Evolutionary conservation across 2,113 vertebrate genomes (phyloP).

Genomic region (Protobothrops flavoviridis): DNA sequence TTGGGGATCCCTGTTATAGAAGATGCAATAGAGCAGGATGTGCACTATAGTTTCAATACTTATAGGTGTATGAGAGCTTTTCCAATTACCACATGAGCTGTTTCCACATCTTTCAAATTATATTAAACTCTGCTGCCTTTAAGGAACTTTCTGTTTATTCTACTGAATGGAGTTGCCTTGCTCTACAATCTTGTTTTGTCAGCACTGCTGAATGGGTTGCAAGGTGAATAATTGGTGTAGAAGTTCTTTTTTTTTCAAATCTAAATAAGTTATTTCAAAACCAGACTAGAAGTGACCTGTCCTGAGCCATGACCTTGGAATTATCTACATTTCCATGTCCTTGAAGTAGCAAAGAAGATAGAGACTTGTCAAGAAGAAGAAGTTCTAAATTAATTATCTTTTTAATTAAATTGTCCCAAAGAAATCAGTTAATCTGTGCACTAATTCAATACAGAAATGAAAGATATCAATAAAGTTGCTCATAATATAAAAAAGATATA

Average conservation of each 20-base stretch:
- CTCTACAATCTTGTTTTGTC: background rate
- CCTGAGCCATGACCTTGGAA: background rate
- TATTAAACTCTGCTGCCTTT: background rate
- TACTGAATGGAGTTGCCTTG: background rate
- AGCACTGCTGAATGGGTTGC: background rate
- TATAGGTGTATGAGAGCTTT: background rate
- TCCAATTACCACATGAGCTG: background rate
- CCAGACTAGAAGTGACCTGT: background rate
- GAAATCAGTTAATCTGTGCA: constrained; percentile 41
- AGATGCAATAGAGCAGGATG: no score
- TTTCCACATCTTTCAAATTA: background rate
- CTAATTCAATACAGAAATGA: constrained; percentile 63
- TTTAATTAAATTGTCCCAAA: constrained; percentile 52
- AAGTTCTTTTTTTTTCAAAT: background rate
- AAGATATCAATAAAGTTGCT: constrained; percentile 59
- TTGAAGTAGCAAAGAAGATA: background rate
- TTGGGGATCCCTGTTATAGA: no score
- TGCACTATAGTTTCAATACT: background rate
- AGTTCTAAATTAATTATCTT: constrained; percentile 32
- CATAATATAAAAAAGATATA: background rate
- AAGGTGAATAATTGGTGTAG: background rate
- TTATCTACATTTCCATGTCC: background rate
- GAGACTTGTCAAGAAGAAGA: background rate
- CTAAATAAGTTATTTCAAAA: background rate
- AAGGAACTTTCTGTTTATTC: background rate